phyloP scores from a whole-genome alignment of 2,797 vertebrate genomes.

The Helicolenus hilgendorfi region DNA sequence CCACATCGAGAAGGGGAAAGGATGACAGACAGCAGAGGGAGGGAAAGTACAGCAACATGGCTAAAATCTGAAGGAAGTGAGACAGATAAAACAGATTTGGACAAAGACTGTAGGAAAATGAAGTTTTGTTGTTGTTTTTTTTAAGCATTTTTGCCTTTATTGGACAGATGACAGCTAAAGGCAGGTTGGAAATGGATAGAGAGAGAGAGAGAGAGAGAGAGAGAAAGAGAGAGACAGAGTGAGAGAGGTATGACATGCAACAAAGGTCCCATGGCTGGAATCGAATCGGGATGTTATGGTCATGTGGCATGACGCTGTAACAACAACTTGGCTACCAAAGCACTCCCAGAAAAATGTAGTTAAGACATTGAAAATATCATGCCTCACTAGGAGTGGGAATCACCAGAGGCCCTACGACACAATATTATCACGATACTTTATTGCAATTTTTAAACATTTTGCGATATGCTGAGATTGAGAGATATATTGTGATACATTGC shows the following conservation, averaged over 20 bases:
- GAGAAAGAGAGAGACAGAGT: background rate
- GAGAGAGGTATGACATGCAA: background rate
- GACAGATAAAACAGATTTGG: background rate
- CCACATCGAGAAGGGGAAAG: constrained; percentile 16
- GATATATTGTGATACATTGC: too few species aligned
- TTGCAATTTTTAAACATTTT: too few species aligned
- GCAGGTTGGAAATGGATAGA: background rate
- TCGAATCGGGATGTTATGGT: background rate
- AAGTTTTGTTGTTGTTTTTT: background rate
- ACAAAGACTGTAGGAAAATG: background rate
- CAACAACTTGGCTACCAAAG: background rate
- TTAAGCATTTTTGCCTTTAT: background rate
- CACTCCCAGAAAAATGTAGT: background rate
- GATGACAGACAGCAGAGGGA: constrained; percentile 21
- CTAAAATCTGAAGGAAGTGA: background rate
- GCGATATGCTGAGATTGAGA: too few species aligned
- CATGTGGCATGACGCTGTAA: background rate
- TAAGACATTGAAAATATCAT: background rate
- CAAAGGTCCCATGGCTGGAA: background rate
- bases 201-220: background rate
- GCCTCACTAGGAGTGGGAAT: background rate
- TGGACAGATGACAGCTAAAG: background rate
- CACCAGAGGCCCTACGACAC: too few species aligned
- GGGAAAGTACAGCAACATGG: background rate
- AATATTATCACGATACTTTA: too few species aligned